Percentiles rank a stretch among this genome's conserved stretches.
Evolutionary conservation across 2,888 invertebrate species (phyloP).

Genomic region (Caenorhabditis imperialis): DNA sequence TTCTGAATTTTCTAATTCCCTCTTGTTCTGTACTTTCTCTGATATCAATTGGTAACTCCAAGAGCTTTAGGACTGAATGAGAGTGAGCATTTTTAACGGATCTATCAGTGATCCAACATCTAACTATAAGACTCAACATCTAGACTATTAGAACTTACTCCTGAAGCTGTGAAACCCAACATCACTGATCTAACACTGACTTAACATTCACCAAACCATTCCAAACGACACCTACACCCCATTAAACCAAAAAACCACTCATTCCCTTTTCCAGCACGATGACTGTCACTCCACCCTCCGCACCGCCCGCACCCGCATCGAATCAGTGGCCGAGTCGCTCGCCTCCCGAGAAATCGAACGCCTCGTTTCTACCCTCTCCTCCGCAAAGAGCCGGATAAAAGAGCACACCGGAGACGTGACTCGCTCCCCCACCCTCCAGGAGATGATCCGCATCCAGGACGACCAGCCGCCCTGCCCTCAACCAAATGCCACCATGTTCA

Average conservation of each 20-base stretch:
- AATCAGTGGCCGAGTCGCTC: conserved; percentile 23
- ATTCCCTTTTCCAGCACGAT: conserved; percentile 36
- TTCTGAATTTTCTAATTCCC: too few relatives aligned
- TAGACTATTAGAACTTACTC: too few relatives aligned
- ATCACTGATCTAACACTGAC: too few relatives aligned
- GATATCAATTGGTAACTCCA: too few relatives aligned
- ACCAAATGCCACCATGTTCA: conserved; percentile 59
- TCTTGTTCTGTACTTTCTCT: too few relatives aligned
- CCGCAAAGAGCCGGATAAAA: conserved; percentile 9
- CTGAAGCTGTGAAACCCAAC: too few relatives aligned
- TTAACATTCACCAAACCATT: too few relatives aligned
- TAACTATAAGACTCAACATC: too few relatives aligned
- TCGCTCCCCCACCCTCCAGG: conserved; percentile 22
- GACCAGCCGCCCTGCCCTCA: conserved; percentile 52
- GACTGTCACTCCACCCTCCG: conserved; percentile 40
- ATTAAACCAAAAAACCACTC: background rate
- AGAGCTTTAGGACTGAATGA: too few relatives aligned
- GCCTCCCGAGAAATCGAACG: conserved; percentile 35
- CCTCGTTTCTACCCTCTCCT: conserved; percentile 9
- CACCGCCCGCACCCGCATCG: conserved; percentile 19
- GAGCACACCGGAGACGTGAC: background rate
- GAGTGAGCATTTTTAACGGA: too few relatives aligned
- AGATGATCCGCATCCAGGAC: conserved; percentile 39
- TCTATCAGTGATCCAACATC: too few relatives aligned
- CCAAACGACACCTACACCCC: too few relatives aligned